phyloP scores from a whole-genome alignment of 2,888 invertebrate genomes.

The Dromius quadrimaculatus region DNA sequence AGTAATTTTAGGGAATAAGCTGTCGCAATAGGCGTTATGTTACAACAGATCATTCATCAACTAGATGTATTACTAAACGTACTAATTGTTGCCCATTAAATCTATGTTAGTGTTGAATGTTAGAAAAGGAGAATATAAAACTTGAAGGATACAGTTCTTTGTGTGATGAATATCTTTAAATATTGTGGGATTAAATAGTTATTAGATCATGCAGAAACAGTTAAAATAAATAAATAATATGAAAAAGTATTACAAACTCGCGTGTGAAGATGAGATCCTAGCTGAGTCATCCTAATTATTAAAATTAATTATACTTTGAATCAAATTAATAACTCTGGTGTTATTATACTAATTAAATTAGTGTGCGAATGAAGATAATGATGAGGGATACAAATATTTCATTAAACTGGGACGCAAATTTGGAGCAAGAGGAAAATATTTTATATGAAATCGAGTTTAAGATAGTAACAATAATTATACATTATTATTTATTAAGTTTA shows the following conservation, averaged over 20 bases:
- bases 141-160: not conserved
- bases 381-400: conserved; percentile 5
- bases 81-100: conserved; percentile 32
- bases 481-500: no score
- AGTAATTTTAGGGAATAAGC: conserved; percentile 18
- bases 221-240: no score
- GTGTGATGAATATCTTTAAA: conserved; percentile 5
- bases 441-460: no score
- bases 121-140: conserved; percentile 18
- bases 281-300: conserved; percentile 10
- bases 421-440: not conserved
- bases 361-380: conserved; percentile 8
- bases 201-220: no score
- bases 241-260: not conserved
- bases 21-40: conserved; percentile 16
- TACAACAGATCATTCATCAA: conserved; percentile 27
- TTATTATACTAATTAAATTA: conserved; percentile 15
- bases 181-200: no score
- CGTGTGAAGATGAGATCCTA: not conserved
- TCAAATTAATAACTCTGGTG: conserved; percentile 5
- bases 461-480: no score
- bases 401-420: conserved; percentile 13
- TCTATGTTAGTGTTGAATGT: conserved; percentile 17
- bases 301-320: conserved; percentile 10
- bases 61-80: conserved; percentile 20